Evolutionary conservation across 2,888 invertebrate species (phyloP).

Genomic region (Drosophila paranaensis): DNA sequence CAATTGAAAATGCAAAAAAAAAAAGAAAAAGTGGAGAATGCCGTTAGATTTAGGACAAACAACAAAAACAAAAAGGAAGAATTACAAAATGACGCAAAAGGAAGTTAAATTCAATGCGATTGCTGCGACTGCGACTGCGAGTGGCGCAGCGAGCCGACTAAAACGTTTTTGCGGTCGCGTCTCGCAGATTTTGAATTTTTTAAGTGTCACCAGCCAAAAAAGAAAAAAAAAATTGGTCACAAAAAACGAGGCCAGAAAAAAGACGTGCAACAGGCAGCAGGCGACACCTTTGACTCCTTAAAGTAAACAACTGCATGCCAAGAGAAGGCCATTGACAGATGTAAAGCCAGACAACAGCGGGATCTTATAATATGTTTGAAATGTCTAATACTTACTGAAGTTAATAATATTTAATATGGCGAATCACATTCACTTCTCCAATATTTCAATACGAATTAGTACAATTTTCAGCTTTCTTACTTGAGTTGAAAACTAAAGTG

Average conservation of each 20-base stretch:
- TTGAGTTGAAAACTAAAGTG: too few relatives aligned
- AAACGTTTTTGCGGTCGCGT: slow-evolving; percentile 66
- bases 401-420: too few relatives aligned
- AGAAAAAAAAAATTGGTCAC: neutral
- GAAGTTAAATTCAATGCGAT: slow-evolving; percentile 49
- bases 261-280: slow-evolving; percentile 43
- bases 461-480: too few relatives aligned
- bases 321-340: neutral
- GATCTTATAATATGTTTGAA: too few relatives aligned
- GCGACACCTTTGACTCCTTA: slow-evolving; percentile 9
- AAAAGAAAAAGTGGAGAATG: slow-evolving; percentile 55
- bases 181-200: slow-evolving; percentile 57
- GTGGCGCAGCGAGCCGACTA: slow-evolving; percentile 48
- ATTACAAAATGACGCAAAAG: slow-evolving; percentile 31
- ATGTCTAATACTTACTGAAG: neutral
- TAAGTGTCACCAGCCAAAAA: neutral
- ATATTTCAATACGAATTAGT: too few relatives aligned
- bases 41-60: slow-evolving; percentile 75
- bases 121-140: slow-evolving; percentile 10
- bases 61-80: slow-evolving; percentile 49
- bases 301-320: neutral
- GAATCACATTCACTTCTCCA: too few relatives aligned
- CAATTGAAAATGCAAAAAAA: slow-evolving; percentile 73
- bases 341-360: neutral
- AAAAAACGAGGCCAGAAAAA: slow-evolving; percentile 3